Percentiles rank a stretch among this genome's conserved stretches.
phyloP scores from a whole-genome alignment of 2,113 vertebrate genomes.

The Echinops telfairi region DNA sequence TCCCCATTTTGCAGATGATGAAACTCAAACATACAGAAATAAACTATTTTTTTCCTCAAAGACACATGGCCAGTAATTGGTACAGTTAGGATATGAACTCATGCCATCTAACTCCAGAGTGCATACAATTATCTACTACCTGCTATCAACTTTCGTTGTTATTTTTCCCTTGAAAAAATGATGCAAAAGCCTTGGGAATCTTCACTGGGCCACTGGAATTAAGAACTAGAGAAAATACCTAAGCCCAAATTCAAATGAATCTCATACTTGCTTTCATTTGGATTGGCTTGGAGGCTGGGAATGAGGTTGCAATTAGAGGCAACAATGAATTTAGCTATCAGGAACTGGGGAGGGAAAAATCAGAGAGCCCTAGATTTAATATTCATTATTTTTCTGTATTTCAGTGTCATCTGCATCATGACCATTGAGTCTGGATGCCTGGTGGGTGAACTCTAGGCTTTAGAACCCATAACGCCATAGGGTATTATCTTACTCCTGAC shows the following conservation, averaged over 20 bases:
- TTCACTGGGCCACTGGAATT: conserved; percentile 12
- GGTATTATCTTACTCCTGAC: conserved; percentile 27
- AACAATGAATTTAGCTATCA: conserved; percentile 5
- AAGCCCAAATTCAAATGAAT: conserved; percentile 39
- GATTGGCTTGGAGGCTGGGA: conserved; percentile 27
- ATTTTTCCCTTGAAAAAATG: conserved; percentile 12
- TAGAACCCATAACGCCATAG: background rate
- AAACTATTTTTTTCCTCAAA: conserved; percentile 20
- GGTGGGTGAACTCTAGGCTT: conserved; percentile 14
- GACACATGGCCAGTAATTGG: background rate
- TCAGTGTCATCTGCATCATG: background rate
- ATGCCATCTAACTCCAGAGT: background rate
- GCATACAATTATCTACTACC: background rate
- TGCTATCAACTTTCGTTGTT: conserved; percentile 35
- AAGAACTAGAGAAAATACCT: background rate
- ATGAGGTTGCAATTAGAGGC: background rate
- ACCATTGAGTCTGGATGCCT: conserved; percentile 6
- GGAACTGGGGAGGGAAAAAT: background rate
- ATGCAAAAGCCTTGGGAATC: background rate
- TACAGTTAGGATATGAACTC: conserved; percentile 39
- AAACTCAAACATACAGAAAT: conserved; percentile 39
- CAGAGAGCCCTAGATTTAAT: background rate
- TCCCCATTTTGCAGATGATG: conserved; percentile 48
- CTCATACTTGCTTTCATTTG: background rate
- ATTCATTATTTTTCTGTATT: background rate